These are phyloP conservation scores for Xiphophorus couchianus DNA, from an alignment of 2,113 vertebrate genomes.

Conservation along the genomic window DNA sequence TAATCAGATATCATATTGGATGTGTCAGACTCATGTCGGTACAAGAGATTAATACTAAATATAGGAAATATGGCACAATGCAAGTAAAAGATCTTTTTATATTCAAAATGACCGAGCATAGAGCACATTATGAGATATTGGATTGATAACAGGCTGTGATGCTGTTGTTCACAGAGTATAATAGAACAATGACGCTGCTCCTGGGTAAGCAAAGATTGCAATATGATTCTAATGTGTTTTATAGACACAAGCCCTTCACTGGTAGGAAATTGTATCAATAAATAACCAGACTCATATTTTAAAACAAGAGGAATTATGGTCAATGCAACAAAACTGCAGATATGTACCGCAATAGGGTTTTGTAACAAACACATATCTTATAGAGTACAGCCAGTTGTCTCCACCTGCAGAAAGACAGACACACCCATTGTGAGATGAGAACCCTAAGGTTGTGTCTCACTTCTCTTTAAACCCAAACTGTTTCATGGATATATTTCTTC, in stretches of 20 bases:
- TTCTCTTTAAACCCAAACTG: not conserved
- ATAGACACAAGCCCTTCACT: slow-evolving; percentile 70
- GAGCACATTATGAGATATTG: slow-evolving; percentile 79
- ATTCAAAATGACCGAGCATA: slow-evolving; percentile 76
- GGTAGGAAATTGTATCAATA: slow-evolving; percentile 77
- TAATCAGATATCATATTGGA: slow-evolving; percentile 79
- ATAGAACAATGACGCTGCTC: slow-evolving; percentile 77
- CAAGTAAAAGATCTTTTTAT: slow-evolving; percentile 71
- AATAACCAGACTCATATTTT: slow-evolving; percentile 69
- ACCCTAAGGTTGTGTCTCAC: slow-evolving; percentile 9
- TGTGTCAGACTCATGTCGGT: slow-evolving; percentile 73
- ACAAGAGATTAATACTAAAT: slow-evolving; percentile 79
- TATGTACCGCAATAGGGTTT: slow-evolving; percentile 23
- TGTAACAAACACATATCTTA: slow-evolving; percentile 44
- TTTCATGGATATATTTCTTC: not conserved
- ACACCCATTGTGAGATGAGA: not conserved
- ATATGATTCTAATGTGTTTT: slow-evolving; percentile 80
- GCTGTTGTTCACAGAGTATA: slow-evolving; percentile 71
- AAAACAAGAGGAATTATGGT: slow-evolving; percentile 69
- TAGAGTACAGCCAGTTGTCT: not conserved
- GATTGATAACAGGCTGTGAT: slow-evolving; percentile 76
- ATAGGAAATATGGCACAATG: slow-evolving; percentile 78
- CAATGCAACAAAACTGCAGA: slow-evolving; percentile 49
- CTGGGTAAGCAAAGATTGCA: slow-evolving; percentile 77
- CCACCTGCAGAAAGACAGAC: not conserved